Evolutionary conservation across 1,140 invertebrate genomes (phyloP).

Genomic region (Drosophila micromelanica): DNA sequence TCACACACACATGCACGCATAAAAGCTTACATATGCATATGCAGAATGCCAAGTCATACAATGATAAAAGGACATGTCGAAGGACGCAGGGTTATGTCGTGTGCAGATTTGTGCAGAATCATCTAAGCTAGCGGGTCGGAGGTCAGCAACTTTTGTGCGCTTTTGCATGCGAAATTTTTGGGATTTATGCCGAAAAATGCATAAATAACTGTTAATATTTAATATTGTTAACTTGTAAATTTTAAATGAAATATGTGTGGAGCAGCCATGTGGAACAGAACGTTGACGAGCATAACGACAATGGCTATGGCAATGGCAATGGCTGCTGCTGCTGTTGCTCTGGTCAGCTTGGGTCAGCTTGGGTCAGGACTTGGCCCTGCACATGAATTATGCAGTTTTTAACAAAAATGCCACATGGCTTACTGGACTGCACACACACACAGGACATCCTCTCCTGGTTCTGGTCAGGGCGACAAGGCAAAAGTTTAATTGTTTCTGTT

Average conservation of each 20-base stretch:
- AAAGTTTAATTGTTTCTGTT: slow-evolving; percentile 80
- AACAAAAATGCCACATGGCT: slow-evolving; percentile 77
- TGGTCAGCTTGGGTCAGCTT: slow-evolving; percentile 10
- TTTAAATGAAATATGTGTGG: slow-evolving; percentile 78
- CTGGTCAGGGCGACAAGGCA: slow-evolving; percentile 17
- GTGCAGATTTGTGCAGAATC: slow-evolving; percentile 41
- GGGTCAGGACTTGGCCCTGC: slow-evolving; percentile 33
- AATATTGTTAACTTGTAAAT: slow-evolving; percentile 83
- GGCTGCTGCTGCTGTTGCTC: slow-evolving; percentile 10
- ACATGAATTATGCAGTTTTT: slow-evolving; percentile 81
- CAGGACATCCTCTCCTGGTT: slow-evolving; percentile 9
- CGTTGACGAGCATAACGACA: slow-evolving; percentile 42
- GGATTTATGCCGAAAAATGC: slow-evolving; percentile 81
- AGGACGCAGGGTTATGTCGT: slow-evolving; percentile 3
- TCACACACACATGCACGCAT: background rate
- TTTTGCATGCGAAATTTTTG: slow-evolving; percentile 77
- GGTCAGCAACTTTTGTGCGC: slow-evolving; percentile 60
- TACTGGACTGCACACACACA: slow-evolving; percentile 28
- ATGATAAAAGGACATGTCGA: slow-evolving; percentile 23
- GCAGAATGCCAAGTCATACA: slow-evolving; percentile 62
- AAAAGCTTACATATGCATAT: slow-evolving; percentile 39
- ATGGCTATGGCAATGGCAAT: slow-evolving; percentile 29
- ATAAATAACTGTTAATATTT: slow-evolving; percentile 83
- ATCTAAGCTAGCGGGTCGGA: slow-evolving; percentile 20
- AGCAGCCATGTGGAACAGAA: slow-evolving; percentile 45